phyloP scores from a whole-genome alignment of 2,888 invertebrate genomes.

The Aphrophora alni region DNA sequence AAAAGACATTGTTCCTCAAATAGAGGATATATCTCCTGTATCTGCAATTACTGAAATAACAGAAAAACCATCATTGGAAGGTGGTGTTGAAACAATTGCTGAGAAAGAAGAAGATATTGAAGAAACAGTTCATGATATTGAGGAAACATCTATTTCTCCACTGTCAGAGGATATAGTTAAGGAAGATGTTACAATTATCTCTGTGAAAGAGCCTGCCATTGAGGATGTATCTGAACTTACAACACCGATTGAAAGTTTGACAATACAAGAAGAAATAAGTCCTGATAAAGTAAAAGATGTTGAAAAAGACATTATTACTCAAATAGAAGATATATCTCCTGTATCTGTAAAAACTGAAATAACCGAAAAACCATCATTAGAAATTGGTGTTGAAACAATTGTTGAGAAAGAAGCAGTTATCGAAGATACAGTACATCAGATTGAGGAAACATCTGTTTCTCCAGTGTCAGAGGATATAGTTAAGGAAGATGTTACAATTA shows the following conservation, averaged over 20 bases:
- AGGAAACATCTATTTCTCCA: too few relatives aligned
- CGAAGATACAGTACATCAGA: not conserved
- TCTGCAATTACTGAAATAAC: not conserved
- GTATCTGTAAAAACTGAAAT: not conserved
- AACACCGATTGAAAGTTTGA: too few relatives aligned
- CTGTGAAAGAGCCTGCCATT: too few relatives aligned
- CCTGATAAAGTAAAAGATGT: not conserved
- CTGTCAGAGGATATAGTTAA: too few relatives aligned
- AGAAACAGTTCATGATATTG: too few relatives aligned
- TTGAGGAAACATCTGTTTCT: not conserved
- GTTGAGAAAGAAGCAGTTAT: not conserved
- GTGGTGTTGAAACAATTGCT: too few relatives aligned
- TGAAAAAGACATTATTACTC: too few relatives aligned
- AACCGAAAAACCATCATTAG: not conserved
- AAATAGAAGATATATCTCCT: not conserved
- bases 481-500: not conserved
- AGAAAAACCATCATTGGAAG: not conserved
- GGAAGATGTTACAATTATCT: too few relatives aligned
- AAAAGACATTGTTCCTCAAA: not conserved
- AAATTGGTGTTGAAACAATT: not conserved
- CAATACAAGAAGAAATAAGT: too few relatives aligned
- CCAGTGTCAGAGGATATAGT: too few relatives aligned
- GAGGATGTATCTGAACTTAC: too few relatives aligned
- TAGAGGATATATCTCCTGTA: too few relatives aligned
- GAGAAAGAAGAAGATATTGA: not conserved